Evolutionary conservation across 1,140 invertebrate genomes (phyloP), one percentile per base, ranked within the genome.

Genomic region (Procambarus virginalis): DNA sequence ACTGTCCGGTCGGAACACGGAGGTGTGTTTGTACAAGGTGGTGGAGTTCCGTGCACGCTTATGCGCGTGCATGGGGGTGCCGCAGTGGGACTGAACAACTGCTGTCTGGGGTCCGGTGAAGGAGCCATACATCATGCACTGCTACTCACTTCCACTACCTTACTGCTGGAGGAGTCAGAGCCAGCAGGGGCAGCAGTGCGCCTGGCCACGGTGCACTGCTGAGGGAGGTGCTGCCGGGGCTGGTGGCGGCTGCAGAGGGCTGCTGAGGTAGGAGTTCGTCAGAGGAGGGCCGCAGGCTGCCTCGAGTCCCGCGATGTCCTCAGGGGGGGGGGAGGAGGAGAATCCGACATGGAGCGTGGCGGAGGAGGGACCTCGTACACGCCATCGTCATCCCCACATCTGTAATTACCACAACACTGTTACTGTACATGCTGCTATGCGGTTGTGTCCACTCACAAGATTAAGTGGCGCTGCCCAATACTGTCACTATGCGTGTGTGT

Each of bases 121-220:
- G 81, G 81, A 75, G 75, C 55, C 58, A 75, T 22, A 81, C 87
- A 84, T 78, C 87, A 89, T 89, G 87, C 87, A 89, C 87, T 48
- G 73, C 70, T 89, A 89, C 87, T 89, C 87, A 89, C 87, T 84
- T 89, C 87, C 84, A 89, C 87, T 89, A 89, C 87, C 87, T 89
- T 89, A 89, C 80, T 89, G 87, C 87, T 73, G 80, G 87, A 77
- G 87, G 70, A 46, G 82, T 84, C 82, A 48, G 85, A 70, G 85
- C 48, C 78, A 58, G 75, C 55, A 70, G 64, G n/a, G n/a, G 78
- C 87, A 17, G 55, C 82, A 17, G 45, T 64, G 60, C 86, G 45
- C 22, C 78, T 68, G 55, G 81, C 79, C 45, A 84, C 75, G 75
- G 82, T 64, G 76, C 75, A 17, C 73, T 79, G 58, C 75, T 77